Conservation (phyloP, 2,113 vertebrate genomes). For the Oryzias javanicus region DNA sequence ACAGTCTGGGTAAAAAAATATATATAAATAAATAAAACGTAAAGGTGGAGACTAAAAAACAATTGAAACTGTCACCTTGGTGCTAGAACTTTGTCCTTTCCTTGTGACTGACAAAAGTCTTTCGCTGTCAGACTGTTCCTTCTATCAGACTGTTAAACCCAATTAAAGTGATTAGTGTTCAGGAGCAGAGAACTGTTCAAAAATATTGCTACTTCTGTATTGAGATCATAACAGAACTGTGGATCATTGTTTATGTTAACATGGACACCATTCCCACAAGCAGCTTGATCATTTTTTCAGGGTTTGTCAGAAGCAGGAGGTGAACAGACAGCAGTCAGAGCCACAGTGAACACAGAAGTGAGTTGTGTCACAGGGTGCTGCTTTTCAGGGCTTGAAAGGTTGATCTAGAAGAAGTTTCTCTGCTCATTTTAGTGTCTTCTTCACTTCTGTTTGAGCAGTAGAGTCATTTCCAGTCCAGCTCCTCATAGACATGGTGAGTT, state of each 20-base stretch:
- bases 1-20: too few relatives aligned
- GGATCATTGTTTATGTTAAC: slow-evolving; percentile 3
- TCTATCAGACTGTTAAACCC: slow-evolving; percentile 32
- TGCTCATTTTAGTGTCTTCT: too few relatives aligned
- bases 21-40: too few relatives aligned
- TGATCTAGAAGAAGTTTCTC: too few relatives aligned
- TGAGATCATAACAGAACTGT: not conserved
- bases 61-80: too few relatives aligned
- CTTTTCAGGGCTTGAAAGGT: too few relatives aligned
- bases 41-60: too few relatives aligned
- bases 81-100: slow-evolving; percentile 24
- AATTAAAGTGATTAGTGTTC: not conserved
- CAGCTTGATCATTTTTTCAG: not conserved
- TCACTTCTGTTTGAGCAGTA: too few relatives aligned
- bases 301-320: not conserved
- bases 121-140: slow-evolving; percentile 18
- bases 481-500: slow-evolving; percentile 20
- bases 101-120: slow-evolving; percentile 17
- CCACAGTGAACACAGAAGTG: not conserved
- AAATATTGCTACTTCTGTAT: not conserved
- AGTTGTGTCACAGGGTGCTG: not conserved
- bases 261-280: not conserved
- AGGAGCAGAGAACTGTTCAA: not conserved
- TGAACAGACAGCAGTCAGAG: not conserved
- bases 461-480: not conserved